These are phyloP conservation scores for Scytalopus superciliaris DNA, from an alignment of 2,113 vertebrate genomes.

Conservation along the genomic window DNA sequence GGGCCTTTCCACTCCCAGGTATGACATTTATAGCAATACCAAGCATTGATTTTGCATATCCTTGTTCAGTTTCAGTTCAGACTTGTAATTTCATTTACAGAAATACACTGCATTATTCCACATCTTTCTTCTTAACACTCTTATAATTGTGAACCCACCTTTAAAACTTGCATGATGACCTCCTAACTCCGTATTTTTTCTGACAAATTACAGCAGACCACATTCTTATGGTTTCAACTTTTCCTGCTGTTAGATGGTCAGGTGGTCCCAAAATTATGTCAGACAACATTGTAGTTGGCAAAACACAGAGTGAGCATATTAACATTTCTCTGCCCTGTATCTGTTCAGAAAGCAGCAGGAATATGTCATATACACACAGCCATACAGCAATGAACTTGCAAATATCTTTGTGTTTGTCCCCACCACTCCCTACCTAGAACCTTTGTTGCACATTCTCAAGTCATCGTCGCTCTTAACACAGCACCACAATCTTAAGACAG, in stretches of 20 bases:
- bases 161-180: background rate
- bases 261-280: background rate
- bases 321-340: background rate
- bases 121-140: background rate
- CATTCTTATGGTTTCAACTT: background rate
- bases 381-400: background rate
- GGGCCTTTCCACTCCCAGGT: background rate
- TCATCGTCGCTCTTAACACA: background rate
- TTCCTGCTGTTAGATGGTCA: background rate
- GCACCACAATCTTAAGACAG: background rate
- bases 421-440: too few species aligned
- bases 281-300: background rate
- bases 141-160: background rate
- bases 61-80: background rate
- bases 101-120: background rate
- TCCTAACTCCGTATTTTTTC: accelerated
- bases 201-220: background rate
- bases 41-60: background rate
- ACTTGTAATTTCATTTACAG: background rate
- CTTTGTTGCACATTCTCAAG: background rate
- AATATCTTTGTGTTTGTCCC: too few species aligned
- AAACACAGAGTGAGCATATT: background rate
- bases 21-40: background rate
- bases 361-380: accelerated
- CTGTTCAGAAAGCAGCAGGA: background rate